A percentile compares a stretch with the other conserved stretches of the same genome.
phyloP scores from a whole-genome alignment of 2,888 invertebrate genomes.

The Synanthedon vespiformis region DNA sequence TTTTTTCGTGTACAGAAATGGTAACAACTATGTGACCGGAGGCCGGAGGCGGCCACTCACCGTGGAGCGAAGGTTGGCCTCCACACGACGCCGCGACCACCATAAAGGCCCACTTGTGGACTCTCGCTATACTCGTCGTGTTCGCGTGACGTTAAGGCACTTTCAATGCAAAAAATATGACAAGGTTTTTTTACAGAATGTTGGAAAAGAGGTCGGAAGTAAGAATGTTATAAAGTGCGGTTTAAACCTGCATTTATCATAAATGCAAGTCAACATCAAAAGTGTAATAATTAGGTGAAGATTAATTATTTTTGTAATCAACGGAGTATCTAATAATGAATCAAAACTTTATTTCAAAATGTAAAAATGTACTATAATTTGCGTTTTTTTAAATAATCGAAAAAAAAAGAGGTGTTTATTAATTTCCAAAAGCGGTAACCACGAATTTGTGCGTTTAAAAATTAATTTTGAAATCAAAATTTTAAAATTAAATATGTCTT shows the following conservation, averaged over 20 bases:
- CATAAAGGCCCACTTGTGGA: background rate
- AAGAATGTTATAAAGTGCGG: too few relatives aligned
- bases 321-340: background rate
- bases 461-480: too few relatives aligned
- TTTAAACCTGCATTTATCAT: too few relatives aligned
- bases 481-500: background rate
- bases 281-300: background rate
- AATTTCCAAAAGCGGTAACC: too few relatives aligned
- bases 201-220: too few relatives aligned
- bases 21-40: conserved; percentile 61
- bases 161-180: too few relatives aligned
- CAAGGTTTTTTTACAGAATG: too few relatives aligned
- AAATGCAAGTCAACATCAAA: too few relatives aligned
- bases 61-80: conserved; percentile 53
- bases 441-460: too few relatives aligned
- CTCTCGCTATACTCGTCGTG: background rate
- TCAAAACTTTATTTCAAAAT: background rate
- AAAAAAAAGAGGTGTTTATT: too few relatives aligned
- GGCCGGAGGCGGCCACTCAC: conserved; percentile 29
- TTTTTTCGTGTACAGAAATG: conserved; percentile 33
- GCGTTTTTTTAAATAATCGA: too few relatives aligned
- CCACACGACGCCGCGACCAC: conserved; percentile 16
- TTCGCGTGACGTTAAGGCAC: conserved; percentile 2
- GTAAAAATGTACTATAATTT: background rate
- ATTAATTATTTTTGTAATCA: background rate